Percentiles rank a stretch among this genome's conserved stretches.
Evolutionary conservation across 2,113 vertebrate species (phyloP).

Genomic region (Gymnogyps californianus): DNA sequence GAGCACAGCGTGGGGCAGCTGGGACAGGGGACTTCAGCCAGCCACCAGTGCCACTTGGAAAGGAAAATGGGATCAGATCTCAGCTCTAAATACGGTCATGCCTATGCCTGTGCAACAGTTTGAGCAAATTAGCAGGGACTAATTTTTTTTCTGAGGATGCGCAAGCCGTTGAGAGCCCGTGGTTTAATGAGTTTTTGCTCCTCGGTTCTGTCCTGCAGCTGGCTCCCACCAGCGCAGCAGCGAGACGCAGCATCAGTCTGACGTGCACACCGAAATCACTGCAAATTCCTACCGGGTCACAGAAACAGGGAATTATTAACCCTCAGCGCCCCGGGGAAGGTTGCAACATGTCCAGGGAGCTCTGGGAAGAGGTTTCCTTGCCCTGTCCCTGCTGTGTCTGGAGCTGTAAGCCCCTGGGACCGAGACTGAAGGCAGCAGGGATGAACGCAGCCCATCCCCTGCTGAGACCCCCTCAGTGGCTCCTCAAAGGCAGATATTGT

Average conservation of each 20-base stretch:
- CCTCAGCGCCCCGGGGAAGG: background rate
- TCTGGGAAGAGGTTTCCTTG: background rate
- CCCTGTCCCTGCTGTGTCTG: background rate
- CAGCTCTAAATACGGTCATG: background rate
- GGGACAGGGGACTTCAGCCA: background rate
- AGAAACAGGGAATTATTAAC: background rate
- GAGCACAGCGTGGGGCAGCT: background rate
- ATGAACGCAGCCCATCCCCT: background rate
- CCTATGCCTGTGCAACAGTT: background rate
- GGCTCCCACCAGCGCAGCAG: background rate
- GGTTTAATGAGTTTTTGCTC: background rate
- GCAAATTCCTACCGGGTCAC: background rate
- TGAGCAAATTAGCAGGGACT: background rate
- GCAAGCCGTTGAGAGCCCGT: accelerated
- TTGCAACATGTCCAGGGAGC: background rate
- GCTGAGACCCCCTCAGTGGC: background rate
- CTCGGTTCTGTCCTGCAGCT: background rate
- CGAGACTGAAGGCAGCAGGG: background rate
- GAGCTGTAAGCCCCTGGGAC: background rate
- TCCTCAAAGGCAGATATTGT: background rate
- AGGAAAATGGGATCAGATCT: background rate
- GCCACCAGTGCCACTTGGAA: background rate
- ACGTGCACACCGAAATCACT: accelerated
- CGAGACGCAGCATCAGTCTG: background rate
- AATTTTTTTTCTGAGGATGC: background rate